Percentiles rank a stretch among this genome's conserved stretches.
Conservation (phyloP, 2,888 invertebrate genomes). For the Conops quadrifasciatus region DNA sequence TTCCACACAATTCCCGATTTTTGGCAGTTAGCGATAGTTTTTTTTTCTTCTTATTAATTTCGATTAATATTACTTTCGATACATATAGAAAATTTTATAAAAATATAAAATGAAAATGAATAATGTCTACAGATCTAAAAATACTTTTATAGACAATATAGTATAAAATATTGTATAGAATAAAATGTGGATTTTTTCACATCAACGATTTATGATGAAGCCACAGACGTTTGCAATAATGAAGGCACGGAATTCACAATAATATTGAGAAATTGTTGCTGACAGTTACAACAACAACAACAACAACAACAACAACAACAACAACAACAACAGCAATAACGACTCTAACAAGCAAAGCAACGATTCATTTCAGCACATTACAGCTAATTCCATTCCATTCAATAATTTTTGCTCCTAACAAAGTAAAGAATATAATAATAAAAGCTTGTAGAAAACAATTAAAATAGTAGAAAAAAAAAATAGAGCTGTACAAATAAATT, state of each 20-base stretch:
- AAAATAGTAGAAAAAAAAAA: neutral
- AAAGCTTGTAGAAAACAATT: neutral
- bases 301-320: slow-evolving; percentile 5
- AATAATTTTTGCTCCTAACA: neutral
- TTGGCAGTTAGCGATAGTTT: no score
- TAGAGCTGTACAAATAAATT: neutral
- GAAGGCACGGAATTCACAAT: neutral
- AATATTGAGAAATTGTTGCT: neutral
- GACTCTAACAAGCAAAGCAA: neutral
- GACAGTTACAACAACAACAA: slow-evolving; percentile 8
- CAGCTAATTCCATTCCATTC: neutral
- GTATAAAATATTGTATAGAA: no score
- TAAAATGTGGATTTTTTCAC: no score
- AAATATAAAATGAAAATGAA: no score
- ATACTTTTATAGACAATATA: no score
- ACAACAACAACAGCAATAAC: slow-evolving; percentile 16
- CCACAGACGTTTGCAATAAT: neutral
- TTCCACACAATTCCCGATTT: neutral
- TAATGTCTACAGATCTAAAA: no score
- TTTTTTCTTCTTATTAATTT: neutral
- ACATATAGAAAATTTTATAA: no score
- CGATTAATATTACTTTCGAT: no score
- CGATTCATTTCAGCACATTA: no score
- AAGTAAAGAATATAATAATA: neutral
- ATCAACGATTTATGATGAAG: neutral